Evolutionary conservation across 2,113 vertebrate species (phyloP).

Genomic region (Calonectris borealis): DNA sequence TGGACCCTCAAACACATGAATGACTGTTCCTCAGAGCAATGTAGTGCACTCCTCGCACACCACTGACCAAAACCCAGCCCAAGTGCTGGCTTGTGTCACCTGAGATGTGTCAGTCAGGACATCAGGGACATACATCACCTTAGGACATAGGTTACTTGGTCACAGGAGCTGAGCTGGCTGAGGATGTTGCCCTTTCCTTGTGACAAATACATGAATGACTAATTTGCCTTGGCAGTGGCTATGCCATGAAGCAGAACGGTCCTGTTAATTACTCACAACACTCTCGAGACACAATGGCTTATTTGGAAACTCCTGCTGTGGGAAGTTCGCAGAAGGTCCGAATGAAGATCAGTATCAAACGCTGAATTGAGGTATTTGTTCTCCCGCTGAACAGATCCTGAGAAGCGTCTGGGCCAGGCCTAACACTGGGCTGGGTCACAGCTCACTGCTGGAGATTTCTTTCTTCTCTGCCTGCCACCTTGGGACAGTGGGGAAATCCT

Average conservation of each 20-base stretch:
- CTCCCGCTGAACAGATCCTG: not conserved
- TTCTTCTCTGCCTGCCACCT: not conserved
- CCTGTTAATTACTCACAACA: not conserved
- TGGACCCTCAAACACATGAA: not conserved
- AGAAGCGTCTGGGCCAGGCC: not conserved
- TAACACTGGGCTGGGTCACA: not conserved
- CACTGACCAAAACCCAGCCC: not conserved
- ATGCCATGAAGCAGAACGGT: not conserved
- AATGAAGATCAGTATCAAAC: not conserved
- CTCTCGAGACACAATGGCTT: not conserved
- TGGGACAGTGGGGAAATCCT: not conserved
- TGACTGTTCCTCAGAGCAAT: not conserved
- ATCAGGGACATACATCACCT: not conserved
- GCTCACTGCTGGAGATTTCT: not conserved
- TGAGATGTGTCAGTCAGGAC: not conserved
- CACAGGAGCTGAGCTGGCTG: not conserved
- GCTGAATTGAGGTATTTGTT: not conserved
- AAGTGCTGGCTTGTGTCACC: not conserved
- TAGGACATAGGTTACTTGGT: not conserved
- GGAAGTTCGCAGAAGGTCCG: not conserved
- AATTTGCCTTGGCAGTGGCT: not conserved
- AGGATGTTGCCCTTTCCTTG: not conserved
- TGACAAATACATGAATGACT: not conserved
- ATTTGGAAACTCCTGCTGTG: not conserved
- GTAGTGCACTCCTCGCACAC: not conserved